Conservation (phyloP, 2,797 vertebrate genomes). For the Sphaeramia orbicularis region DNA sequence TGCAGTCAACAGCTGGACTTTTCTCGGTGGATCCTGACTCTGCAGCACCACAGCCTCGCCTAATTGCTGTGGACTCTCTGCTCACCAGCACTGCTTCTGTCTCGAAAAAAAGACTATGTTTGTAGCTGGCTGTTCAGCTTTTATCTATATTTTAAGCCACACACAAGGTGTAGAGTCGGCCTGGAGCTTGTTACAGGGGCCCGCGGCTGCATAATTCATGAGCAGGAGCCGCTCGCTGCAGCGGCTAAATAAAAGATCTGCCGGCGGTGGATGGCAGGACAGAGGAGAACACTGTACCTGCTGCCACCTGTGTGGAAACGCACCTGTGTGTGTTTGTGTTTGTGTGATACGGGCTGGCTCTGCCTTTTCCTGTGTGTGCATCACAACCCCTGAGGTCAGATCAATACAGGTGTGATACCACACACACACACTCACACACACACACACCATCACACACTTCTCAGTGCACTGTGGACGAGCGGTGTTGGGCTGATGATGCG, state of each 20-base stretch:
- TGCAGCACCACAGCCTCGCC: constrained; percentile 69
- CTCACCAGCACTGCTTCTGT: constrained; percentile 78
- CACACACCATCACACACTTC: no score
- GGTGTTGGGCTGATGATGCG: no score
- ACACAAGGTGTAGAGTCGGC: constrained; percentile 95
- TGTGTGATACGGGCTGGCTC: constrained; percentile 19
- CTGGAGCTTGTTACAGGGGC: constrained; percentile 93
- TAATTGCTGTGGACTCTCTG: constrained; percentile 86
- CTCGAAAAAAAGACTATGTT: constrained; percentile 82
- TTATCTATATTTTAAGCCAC: constrained; percentile 99
- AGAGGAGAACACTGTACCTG: constrained; percentile 60
- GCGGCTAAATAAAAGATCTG: constrained; percentile 88
- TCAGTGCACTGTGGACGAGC: no score
- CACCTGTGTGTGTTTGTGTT: constrained; percentile 59
- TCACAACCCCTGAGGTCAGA: constrained; percentile 58
- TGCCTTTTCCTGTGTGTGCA: constrained; percentile 45
- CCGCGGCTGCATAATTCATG: constrained; percentile 92
- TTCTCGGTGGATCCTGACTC: constrained; percentile 58
- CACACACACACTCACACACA: constrained; percentile 22
- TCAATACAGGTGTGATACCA: constrained; percentile 64
- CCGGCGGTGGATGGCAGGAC: constrained; percentile 71
- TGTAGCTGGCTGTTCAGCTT: constrained; percentile 94
- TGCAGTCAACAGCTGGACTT: constrained; percentile 59
- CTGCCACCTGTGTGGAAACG: constrained; percentile 71
- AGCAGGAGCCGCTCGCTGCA: constrained; percentile 85